Base-by-base conservation (phyloP, 2,113 vertebrate genomes). In the Lepus timidus region DNA sequence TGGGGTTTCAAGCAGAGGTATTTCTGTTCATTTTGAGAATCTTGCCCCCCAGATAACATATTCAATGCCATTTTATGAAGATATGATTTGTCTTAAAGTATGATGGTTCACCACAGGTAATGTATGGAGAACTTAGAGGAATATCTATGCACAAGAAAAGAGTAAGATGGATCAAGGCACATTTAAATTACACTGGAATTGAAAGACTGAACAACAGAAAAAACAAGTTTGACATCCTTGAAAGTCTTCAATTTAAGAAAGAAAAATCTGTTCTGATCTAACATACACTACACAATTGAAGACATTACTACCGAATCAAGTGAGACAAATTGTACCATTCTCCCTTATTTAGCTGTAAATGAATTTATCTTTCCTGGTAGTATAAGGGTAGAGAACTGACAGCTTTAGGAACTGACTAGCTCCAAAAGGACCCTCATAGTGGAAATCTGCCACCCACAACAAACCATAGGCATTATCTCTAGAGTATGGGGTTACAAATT, bases 271-370 rank as follows among this genome's bases (percentile, higher is more conserved):
- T 87, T 93, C 92, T 90, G 79, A 90, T 85, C 75, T 92, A 96
- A 79, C 19, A 44, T 85, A 78, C 23, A 31, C 23, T 93, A 75
- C 49, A 94, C 83, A 96, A 96, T 64, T 95, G 92, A 96, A 96
- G 84, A 85, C 61, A 94, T 96, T 89, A 91, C 61, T 70, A 68
- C 52, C 39, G 55, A 94, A 94, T 90, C 84, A 95, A 96, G 90
- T 90, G 92, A 96, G 93, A 96, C 61, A 93, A 92, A 93, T 86
- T 87, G 93, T 62, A 67, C 81, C 73, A 91, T 93, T 96, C 71
- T 93, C 52, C 55, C 76, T 94, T 93, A 93, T 82, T 97, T 95
- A 84, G 67, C 91, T 96, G 67, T 93, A 95, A 95, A 96, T 93
- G 87, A 90, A 95, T 94, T 95, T 94, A 94, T 95, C 52, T 93